Base-by-base conservation (phyloP, 2,888 invertebrate species). In the Maniola hyperantus region DNA sequence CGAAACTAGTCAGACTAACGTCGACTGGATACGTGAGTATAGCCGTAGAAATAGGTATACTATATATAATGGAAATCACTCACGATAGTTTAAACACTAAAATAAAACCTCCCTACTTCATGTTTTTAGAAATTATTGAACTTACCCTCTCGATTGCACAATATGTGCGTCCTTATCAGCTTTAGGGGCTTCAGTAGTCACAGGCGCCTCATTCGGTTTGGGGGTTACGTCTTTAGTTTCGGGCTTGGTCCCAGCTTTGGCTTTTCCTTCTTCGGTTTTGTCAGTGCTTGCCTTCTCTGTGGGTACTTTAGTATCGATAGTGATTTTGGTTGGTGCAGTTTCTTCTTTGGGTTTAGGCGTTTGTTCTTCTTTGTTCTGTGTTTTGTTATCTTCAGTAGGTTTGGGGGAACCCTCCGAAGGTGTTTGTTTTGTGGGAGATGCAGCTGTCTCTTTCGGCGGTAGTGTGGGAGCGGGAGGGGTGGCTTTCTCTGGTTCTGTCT, bases 81-180 rank as follows among this genome's bases (percentile, higher is more conserved):
- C n/a, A n/a, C n/a, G n/a, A n/a, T n/a, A n/a, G n/a, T n/a, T n/a
- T n/a, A n/a, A n/a, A n/a, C n/a, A n/a, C n/a, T n/a, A n/a, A n/a
- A n/a, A n/a, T n/a, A n/a, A 26, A 26, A 26, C 26, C 26, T 26
- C 26, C 26, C 26, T 26, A 26, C 4, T 26, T 26, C 4, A 4
- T 26, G 26, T 26, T 42, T 58, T 20, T 44, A 11, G n/a, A 26
- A 8, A 58, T 26, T 20, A 34, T 11, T 13, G 33, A 7, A 15
- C 82, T 81, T 76, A 88, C 88, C 85, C 85, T 84, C 87, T 82
- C 15, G 83, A 74, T 71, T 83, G 77, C 39, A 82, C 72, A 46
- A 77, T 65, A 50, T 74, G 77, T 61, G 71, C 74, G 64, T 75
- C 76, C 20, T 71, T 74, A 55, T 75, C 74, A 57, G 71, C 68